Conservation (phyloP, 2,797 vertebrate species). For the Hypotaenidia philippensis region DNA sequence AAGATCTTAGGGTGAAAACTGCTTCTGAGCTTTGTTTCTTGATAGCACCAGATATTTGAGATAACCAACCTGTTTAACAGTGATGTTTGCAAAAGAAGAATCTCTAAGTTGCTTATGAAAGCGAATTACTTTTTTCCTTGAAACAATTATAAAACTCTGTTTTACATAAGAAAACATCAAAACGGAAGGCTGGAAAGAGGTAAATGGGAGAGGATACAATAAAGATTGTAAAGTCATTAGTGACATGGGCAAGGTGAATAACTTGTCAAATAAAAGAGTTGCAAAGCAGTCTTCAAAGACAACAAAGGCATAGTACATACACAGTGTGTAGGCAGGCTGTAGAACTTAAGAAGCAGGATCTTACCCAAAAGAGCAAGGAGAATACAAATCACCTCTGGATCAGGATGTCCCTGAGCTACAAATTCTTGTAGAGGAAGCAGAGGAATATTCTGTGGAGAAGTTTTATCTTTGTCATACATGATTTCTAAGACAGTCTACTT, state of each 20-base stretch:
- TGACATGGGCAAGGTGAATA: background rate
- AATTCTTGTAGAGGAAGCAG: background rate
- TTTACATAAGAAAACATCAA: background rate
- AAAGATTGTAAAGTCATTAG: background rate
- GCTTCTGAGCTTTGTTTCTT: background rate
- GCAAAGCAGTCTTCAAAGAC: background rate
- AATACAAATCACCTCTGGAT: background rate
- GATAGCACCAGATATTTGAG: background rate
- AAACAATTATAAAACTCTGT: background rate
- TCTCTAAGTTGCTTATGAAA: background rate
- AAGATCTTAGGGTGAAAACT: background rate
- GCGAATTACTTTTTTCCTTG: background rate
- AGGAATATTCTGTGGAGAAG: background rate
- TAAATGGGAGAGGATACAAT: background rate
- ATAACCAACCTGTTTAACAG: background rate
- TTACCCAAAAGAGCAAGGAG: background rate
- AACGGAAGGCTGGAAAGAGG: background rate
- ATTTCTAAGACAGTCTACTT: background rate
- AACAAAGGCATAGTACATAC: background rate
- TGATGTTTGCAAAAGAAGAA: background rate
- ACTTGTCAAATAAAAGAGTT: background rate
- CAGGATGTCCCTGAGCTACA: background rate
- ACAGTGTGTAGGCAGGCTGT: rapidly evolving
- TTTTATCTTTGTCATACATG: background rate
- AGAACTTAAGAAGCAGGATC: background rate